These are phyloP conservation scores for Caprella mutica DNA, from an alignment of 2,888 invertebrate genomes.

Conservation along the genomic window DNA sequence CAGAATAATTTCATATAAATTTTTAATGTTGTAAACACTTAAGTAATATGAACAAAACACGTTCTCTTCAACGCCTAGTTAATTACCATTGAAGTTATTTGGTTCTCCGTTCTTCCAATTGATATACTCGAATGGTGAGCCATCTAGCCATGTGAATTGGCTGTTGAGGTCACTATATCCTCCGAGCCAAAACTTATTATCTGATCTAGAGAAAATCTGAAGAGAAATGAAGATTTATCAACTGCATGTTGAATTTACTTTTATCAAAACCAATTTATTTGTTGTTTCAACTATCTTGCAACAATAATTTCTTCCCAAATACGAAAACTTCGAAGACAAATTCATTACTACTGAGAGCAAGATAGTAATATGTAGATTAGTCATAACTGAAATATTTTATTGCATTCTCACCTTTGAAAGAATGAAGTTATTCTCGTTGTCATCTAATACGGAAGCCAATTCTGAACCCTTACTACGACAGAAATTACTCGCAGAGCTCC, in stretches of 20 bases:
- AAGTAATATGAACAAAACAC: too few species aligned
- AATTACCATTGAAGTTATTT: background rate
- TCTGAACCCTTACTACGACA: constrained; percentile 12
- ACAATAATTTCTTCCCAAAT: background rate
- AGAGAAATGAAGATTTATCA: too few species aligned
- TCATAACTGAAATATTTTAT: too few species aligned
- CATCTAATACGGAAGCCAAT: constrained; percentile 15
- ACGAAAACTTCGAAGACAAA: too few species aligned
- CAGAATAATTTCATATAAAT: too few species aligned
- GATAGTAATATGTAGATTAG: too few species aligned
- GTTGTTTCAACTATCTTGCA: too few species aligned
- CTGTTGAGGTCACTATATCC: background rate
- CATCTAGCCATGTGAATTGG: constrained; percentile 12
- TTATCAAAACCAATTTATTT: too few species aligned
- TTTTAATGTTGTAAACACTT: too few species aligned
- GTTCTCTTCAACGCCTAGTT: too few species aligned
- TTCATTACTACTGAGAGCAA: too few species aligned
- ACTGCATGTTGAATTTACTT: too few species aligned
- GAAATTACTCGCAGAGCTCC: constrained; percentile 1
- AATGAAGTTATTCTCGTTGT: constrained; percentile 21
- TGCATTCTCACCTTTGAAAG: constrained; percentile 17
- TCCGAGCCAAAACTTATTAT: background rate
- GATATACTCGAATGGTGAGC: constrained; percentile 4
- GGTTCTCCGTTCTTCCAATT: constrained; percentile 8
- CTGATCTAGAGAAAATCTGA: background rate